These are phyloP conservation scores for Epinephelus moara DNA, from an alignment of 2,113 vertebrate species.

Conservation along the genomic window DNA sequence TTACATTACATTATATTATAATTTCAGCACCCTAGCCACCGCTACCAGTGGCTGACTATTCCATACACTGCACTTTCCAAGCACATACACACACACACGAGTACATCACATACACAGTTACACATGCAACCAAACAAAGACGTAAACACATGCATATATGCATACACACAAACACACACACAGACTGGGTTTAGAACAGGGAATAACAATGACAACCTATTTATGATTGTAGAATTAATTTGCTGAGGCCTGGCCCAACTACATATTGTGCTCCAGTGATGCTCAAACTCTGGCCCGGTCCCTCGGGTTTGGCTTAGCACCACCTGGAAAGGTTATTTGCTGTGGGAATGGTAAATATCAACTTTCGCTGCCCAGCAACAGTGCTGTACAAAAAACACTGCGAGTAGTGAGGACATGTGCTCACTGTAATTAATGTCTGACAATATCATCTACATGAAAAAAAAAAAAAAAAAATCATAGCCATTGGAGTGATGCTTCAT, in stretches of 20 bases:
- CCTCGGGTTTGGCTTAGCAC: conserved; percentile 41
- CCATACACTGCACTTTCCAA: conserved; percentile 17
- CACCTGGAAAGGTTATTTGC: conserved; percentile 55
- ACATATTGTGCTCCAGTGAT: conserved; percentile 50
- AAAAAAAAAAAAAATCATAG: background rate
- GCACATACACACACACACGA: background rate
- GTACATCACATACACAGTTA: background rate
- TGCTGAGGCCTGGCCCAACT: conserved; percentile 31
- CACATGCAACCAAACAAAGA: background rate
- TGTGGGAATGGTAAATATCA: conserved; percentile 48
- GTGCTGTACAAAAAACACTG: conserved; percentile 27
- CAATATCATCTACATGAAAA: background rate
- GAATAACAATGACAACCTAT: conserved; percentile 30
- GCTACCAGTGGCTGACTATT: conserved; percentile 29
- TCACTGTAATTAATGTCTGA: conserved; percentile 34
- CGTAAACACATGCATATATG: background rate
- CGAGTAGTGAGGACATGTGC: conserved; percentile 7
- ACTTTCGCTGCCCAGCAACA: conserved; percentile 13
- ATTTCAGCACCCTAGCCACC: conserved; percentile 33
- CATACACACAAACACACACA: background rate
- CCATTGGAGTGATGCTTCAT: background rate
- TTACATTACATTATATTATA: conserved; percentile 56
- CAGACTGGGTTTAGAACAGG: background rate
- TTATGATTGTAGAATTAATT: conserved; percentile 51
- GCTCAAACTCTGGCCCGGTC: conserved; percentile 45